Evolutionary conservation across 2,888 invertebrate species (phyloP), one percentile per base, ranked within the genome.

Genomic region (Andrena chrysosceles): DNA sequence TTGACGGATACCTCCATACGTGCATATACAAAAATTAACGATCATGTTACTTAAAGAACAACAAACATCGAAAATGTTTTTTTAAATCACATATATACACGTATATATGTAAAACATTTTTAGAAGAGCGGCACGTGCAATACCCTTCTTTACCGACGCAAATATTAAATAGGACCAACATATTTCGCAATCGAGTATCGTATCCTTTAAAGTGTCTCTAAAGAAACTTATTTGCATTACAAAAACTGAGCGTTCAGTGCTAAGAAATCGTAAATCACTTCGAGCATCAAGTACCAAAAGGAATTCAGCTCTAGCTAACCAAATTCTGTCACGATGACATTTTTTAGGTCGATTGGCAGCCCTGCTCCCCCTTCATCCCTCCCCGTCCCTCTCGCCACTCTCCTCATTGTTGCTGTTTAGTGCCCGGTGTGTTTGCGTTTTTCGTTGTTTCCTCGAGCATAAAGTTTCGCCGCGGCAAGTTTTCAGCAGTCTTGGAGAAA

Each of bases 361-460:
- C 63, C 80, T 87, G 88, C 59, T 81, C 68, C 70, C 59, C 56
- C 54, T 73, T 77, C 81, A 77, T 78, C 83, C 67, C 76, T 26
- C 56, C 56, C 29, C 64, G 23, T 13, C 10, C 56, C 56, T 56
- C 20, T 26, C 56, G 26, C 23, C 60, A 16, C 29, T 13, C 26
- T 4, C 74, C 75, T 85, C 83, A 85, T 88, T 88, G 88, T 89
- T 89, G 87, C 88, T 77, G 85, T 89, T 85, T 81, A 54, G 84
- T 71, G 80, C 81, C 89, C 85, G 87, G 89, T 89, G 88, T 88
- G 87, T 89, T 88, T 87, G 89, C 84, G 75, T 88, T 87, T 87
- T 84, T 83, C 83, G 76, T 85, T 85, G 78, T 77, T 81, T 80
- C 81, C 69, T 23, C 71, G 67, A 64, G 70, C 49, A 75, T n/a